These are phyloP conservation scores for Sphecodes monilicornis DNA, from an alignment of 2,888 invertebrate genomes.

Conservation along the genomic window DNA sequence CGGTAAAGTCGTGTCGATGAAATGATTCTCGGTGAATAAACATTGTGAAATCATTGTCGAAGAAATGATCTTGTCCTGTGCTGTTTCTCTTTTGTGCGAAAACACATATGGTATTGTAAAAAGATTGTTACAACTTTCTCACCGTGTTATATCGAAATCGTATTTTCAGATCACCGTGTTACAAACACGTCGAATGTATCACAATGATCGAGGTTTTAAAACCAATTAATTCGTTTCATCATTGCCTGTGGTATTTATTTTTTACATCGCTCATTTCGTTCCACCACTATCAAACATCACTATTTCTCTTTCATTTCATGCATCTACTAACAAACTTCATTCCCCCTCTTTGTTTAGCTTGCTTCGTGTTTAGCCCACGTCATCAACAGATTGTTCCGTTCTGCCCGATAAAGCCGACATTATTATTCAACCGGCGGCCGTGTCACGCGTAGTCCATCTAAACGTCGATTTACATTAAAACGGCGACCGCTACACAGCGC, in stretches of 20 bases:
- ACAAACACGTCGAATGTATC: too few relatives aligned
- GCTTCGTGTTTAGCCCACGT: not conserved
- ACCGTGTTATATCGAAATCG: too few relatives aligned
- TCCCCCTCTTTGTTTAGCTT: not conserved
- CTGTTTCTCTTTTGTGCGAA: too few relatives aligned
- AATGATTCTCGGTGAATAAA: too few relatives aligned
- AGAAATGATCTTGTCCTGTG: too few relatives aligned
- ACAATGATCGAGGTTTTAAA: too few relatives aligned
- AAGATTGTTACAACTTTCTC: too few relatives aligned
- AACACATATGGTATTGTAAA: too few relatives aligned
- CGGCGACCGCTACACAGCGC: not conserved
- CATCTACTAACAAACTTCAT: not conserved
- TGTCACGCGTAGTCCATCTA: not conserved
- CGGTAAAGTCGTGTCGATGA: too few relatives aligned
- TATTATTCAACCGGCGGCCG: not conserved
- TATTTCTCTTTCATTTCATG: not conserved
- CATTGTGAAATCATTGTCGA: too few relatives aligned
- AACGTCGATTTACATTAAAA: conserved; percentile 1
- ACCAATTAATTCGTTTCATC: too few relatives aligned
- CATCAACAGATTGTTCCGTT: not conserved
- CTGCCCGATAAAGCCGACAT: not conserved
- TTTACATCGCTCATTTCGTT: not conserved
- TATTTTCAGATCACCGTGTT: too few relatives aligned
- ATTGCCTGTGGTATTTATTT: not conserved
- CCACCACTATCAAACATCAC: not conserved